These are phyloP conservation scores for Sceliomorpha sp. DNA, from an alignment of 2,888 invertebrate species.

Conservation along the genomic window DNA sequence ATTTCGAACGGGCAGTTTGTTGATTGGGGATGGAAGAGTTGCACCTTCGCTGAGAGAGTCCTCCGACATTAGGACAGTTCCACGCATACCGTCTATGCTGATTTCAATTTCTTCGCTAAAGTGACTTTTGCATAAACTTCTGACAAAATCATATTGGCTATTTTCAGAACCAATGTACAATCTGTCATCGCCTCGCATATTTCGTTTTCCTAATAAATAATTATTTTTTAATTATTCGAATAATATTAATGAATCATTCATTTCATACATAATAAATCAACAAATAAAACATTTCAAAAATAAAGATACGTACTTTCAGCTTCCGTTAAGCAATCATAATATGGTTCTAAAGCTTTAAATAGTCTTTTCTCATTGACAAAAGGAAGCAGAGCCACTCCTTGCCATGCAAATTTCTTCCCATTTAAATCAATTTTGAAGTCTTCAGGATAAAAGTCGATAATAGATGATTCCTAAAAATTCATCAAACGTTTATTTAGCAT, in stretches of 20 bases:
- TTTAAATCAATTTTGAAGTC: slow-evolving; percentile 99
- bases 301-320: slow-evolving; percentile 86
- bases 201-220: slow-evolving; percentile 89
- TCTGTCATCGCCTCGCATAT: slow-evolving; percentile 93
- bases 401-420: slow-evolving; percentile 99
- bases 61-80: slow-evolving; percentile 87
- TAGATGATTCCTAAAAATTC: slow-evolving; percentile 93
- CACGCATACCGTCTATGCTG: slow-evolving; percentile 91
- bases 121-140: slow-evolving; percentile 85
- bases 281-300: slow-evolving; percentile 1
- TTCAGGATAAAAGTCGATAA: slow-evolving; percentile 99
- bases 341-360: slow-evolving; percentile 90
- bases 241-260: too few relatives aligned
- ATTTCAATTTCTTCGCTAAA: slow-evolving; percentile 83
- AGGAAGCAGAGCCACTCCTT: slow-evolving; percentile 98
- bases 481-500: too few relatives aligned
- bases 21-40: slow-evolving; percentile 86
- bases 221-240: too few relatives aligned
- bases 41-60: slow-evolving; percentile 86
- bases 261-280: slow-evolving; percentile 6
- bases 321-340: slow-evolving; percentile 89
- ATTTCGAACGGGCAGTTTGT: slow-evolving; percentile 83
- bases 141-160: slow-evolving; percentile 86
- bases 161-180: slow-evolving; percentile 91
- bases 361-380: slow-evolving; percentile 97